Base-by-base conservation (phyloP, 2,888 invertebrate genomes). In the Callinectes sapidus region DNA sequence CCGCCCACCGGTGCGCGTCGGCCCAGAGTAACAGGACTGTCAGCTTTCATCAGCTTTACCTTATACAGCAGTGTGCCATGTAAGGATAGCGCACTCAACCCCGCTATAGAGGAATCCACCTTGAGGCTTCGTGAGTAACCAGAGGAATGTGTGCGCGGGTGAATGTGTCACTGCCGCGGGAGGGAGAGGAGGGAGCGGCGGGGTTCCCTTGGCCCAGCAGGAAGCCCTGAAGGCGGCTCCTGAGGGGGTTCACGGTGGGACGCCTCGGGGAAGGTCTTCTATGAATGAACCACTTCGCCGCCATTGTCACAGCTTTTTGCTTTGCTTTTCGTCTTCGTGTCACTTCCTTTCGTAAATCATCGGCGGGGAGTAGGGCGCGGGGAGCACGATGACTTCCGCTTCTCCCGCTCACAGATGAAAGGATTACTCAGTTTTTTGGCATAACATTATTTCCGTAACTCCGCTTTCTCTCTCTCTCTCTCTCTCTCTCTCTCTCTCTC, bases 401-500 rank as follows among this genome's bases (percentile, higher is more conserved):
- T 71, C 71, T 13, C 1, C n/a, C 71, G n/a, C 32, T 3, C 35
- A 86, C 35, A 86, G 16, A 87, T 48, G 42, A 23, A 48, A 48
- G 54, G 28, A 86, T 42, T 23, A 86, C 18, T 42, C 16, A 8
- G 1, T 48, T 48, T 28, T 54, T 35, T 89, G 5, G 55, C 35
- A 35, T 28, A 55, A n/a, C 28, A 16, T 28, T 48, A 13, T 55
- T 54, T 55, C 54, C 6, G 16, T 55, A 16, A 23, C 48, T 32
- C 16, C 0, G 10, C 54, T 54, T 28, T 88, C 88, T 88, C 88
- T 88, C 88, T 55, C 88, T 88, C 88, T 55, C 55, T 88, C 88
- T 88, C 88, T 88, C 88, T 88, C 54, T 88, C 88, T 88, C 88
- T 55, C 88, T 88, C 88, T 55, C 88, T 88, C 88, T 55, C 88